These are phyloP conservation scores for Threskiornis aethiopicus DNA, from an alignment of 2,797 vertebrate genomes.

Conservation along the genomic window DNA sequence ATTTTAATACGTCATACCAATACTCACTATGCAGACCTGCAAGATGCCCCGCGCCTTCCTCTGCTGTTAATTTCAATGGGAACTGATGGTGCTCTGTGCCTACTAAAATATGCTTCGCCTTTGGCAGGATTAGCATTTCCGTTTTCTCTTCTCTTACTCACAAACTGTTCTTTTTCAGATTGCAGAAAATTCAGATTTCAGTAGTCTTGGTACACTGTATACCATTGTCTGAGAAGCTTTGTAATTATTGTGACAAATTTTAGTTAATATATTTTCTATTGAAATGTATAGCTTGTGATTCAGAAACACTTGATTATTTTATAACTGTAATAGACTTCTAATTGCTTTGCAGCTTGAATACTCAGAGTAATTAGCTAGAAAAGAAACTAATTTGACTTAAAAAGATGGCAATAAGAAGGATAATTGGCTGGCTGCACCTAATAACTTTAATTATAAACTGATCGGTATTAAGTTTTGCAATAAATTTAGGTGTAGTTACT, in stretches of 20 bases:
- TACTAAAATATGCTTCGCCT: not conserved
- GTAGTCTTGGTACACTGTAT: conserved; percentile 19
- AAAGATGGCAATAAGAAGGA: conserved; percentile 46
- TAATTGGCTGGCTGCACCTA: conserved; percentile 41
- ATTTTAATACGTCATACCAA: not conserved
- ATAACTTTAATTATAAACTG: not conserved
- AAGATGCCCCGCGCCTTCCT: not conserved
- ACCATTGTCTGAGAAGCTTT: conserved; percentile 37
- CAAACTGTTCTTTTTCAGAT: not conserved
- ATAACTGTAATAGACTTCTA: conserved; percentile 42
- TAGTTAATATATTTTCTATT: conserved; percentile 68
- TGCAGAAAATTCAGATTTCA: not conserved
- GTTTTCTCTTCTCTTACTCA: not conserved
- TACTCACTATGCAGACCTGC: not conserved
- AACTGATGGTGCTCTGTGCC: not conserved
- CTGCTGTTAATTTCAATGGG: not conserved
- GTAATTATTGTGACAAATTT: conserved; percentile 70
- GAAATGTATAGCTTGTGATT: conserved; percentile 64
- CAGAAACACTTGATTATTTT: conserved; percentile 52
- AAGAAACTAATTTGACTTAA: not conserved
- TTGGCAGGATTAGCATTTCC: not conserved
- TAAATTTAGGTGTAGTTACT: conserved; percentile 45
- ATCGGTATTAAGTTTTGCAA: conserved; percentile 18
- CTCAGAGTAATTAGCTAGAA: conserved; percentile 25
- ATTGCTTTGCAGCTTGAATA: conserved; percentile 55